Evolutionary conservation across 2,888 invertebrate species (phyloP), one percentile per base, ranked within the genome.

Genomic region (Troides oblongomaculatus): DNA sequence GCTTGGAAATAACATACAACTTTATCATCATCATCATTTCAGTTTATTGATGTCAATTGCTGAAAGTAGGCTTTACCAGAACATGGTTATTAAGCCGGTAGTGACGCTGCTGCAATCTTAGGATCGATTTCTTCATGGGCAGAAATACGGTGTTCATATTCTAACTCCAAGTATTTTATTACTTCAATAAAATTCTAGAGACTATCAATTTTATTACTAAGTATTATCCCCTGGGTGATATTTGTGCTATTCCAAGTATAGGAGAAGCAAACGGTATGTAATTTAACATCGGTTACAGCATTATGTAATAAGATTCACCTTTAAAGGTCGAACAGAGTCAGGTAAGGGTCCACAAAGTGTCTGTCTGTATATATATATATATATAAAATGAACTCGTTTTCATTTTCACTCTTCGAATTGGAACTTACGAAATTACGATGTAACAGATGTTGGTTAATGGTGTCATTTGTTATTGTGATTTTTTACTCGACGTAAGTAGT

Each of bases 241-340:
- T 43, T 43, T 12, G 14, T 14, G 46, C 4, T 46, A 46, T 46
- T 14, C 46, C 46, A 56, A 56, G 56, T 56, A 56, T 46, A 2
- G 46, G 50, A 53, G 53, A 63, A 53, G 53, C 23, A 53, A 50
- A 53, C 61, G 53, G 39, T 30, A 53, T 64, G 23, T 64, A 68
- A 58, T 68, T 63, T 63, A 57, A 63, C 53, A 53, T 64, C 59
- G 25, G 12, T 43, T 61, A 56, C 61, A 30, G 23, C 62, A 62
- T 69, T 60, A 64, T 60, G 60, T 69, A 68, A 68, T 18, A 25
- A 2, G 30, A 36, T 14, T 61, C 21, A 57, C 62, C 66, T 70
- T 66, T 70, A 70, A 70, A 70, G 65, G 70, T 62, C 58, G 69
- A 21, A 57, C 50, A 59, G 14, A 62, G 36, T 59, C 50, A 70